These are phyloP conservation scores for Cavia porcellus DNA, from an alignment of 2,113 vertebrate genomes.

Conservation along the genomic window DNA sequence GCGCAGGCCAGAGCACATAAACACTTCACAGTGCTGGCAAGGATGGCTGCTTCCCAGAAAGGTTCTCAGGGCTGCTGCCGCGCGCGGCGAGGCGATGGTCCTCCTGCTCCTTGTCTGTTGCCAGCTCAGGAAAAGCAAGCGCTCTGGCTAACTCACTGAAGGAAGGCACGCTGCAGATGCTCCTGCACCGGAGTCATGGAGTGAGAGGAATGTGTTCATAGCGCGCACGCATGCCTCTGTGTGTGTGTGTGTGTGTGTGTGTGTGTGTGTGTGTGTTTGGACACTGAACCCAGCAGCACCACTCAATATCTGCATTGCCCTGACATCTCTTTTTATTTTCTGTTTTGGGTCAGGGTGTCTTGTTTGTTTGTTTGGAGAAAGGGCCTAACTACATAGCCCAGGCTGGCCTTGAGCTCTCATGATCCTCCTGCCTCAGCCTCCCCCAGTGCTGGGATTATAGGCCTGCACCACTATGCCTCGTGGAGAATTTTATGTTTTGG, in stretches of 20 bases:
- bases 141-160: too few relatives aligned
- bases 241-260: too few relatives aligned
- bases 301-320: neutral
- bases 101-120: neutral
- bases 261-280: neutral
- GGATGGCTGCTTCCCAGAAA: constrained; percentile 41
- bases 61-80: neutral
- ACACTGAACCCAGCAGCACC: neutral
- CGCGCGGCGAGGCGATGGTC: neutral
- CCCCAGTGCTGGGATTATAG: neutral
- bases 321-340: neutral
- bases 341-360: neutral
- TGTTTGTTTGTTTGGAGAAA: neutral
- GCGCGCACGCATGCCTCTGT: too few relatives aligned
- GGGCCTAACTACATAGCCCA: neutral
- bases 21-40: neutral
- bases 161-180: neutral
- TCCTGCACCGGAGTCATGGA: neutral
- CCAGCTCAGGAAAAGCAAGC: neutral
- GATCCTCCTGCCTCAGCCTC: neutral
- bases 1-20: constrained; percentile 36
- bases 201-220: neutral
- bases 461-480: neutral
- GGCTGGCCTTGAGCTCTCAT: neutral
- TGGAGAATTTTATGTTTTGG: too few relatives aligned